A percentile compares a stretch with the other conserved stretches of the same genome.
Conservation (phyloP, 2,113 vertebrate genomes). For the Oncorhynchus clarkii region DNA sequence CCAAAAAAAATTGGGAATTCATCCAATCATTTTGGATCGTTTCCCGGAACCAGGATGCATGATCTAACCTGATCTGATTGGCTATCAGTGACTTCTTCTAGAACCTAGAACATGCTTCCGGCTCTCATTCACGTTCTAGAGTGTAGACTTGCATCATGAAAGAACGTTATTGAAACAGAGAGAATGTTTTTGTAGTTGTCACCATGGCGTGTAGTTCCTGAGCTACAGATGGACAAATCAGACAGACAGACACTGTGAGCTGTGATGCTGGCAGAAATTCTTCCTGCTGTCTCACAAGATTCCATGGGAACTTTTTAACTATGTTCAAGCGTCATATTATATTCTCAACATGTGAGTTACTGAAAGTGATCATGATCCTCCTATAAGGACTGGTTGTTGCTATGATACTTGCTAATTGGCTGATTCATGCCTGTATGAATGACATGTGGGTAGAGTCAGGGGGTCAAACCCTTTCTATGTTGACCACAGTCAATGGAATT, state of each 20-base stretch:
- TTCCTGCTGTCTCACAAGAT: too few relatives aligned
- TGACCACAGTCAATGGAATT: neutral
- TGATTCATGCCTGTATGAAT: conserved; percentile 38
- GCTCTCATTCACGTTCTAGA: neutral
- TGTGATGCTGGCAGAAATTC: too few relatives aligned
- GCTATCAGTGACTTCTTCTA: neutral
- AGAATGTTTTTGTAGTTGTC: neutral
- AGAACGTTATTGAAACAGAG: neutral
- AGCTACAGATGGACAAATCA: too few relatives aligned
- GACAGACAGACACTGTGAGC: too few relatives aligned
- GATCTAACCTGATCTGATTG: neutral
- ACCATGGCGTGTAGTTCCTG: neutral
- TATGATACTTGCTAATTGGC: conserved; percentile 36
- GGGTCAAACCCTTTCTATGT: neutral
- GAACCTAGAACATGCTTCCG: too few relatives aligned
- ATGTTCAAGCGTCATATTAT: too few relatives aligned
- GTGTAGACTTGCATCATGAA: too few relatives aligned
- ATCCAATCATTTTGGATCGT: neutral
- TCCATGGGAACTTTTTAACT: too few relatives aligned
- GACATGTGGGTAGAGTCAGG: neutral
- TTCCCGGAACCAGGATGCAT: neutral
- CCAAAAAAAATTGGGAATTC: neutral
- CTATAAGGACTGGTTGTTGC: conserved; percentile 34
- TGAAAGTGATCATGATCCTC: conserved; percentile 25
- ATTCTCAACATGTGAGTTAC: neutral